A percentile compares a stretch with the other conserved stretches of the same genome.
These are phyloP conservation scores for Ctenopoma multispine DNA, from an alignment of 2,797 vertebrate species.

Conservation along the genomic window DNA sequence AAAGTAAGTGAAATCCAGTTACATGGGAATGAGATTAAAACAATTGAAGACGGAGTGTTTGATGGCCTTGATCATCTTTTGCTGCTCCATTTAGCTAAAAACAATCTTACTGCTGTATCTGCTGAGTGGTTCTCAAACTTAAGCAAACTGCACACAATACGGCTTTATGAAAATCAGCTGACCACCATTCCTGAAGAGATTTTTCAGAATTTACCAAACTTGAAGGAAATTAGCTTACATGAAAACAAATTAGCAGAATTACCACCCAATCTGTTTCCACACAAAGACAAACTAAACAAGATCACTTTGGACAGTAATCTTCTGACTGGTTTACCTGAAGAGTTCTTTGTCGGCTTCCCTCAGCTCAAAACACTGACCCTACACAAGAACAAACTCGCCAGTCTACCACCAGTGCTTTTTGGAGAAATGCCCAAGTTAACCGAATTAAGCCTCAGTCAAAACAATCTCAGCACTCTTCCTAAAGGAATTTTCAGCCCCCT, in stretches of 20 bases:
- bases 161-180: slow-evolving; percentile 85
- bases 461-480: slow-evolving; percentile 83
- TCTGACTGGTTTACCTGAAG: slow-evolving; percentile 75
- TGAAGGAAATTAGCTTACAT: slow-evolving; percentile 79
- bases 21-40: slow-evolving; percentile 79
- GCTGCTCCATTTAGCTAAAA: slow-evolving; percentile 81
- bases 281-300: slow-evolving; percentile 78
- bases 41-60: slow-evolving; percentile 84
- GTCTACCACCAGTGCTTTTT: slow-evolving; percentile 80
- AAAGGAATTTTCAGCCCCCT: slow-evolving; percentile 78
- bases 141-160: slow-evolving; percentile 67
- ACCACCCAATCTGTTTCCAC: slow-evolving; percentile 77
- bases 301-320: slow-evolving; percentile 81
- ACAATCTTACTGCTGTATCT: slow-evolving; percentile 76
- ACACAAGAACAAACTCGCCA: slow-evolving; percentile 74
- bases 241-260: slow-evolving; percentile 79
- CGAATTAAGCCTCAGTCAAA: slow-evolving; percentile 78
- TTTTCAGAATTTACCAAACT: slow-evolving; percentile 71
- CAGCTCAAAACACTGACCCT: slow-evolving; percentile 77
- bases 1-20: slow-evolving; percentile 73
- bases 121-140: slow-evolving; percentile 79
- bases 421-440: slow-evolving; percentile 66
- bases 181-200: slow-evolving; percentile 77
- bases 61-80: slow-evolving; percentile 79
- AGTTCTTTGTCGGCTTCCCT: slow-evolving; percentile 81